Conservation (phyloP, 1,140 invertebrate species). For the Trichonephila inaurata region DNA sequence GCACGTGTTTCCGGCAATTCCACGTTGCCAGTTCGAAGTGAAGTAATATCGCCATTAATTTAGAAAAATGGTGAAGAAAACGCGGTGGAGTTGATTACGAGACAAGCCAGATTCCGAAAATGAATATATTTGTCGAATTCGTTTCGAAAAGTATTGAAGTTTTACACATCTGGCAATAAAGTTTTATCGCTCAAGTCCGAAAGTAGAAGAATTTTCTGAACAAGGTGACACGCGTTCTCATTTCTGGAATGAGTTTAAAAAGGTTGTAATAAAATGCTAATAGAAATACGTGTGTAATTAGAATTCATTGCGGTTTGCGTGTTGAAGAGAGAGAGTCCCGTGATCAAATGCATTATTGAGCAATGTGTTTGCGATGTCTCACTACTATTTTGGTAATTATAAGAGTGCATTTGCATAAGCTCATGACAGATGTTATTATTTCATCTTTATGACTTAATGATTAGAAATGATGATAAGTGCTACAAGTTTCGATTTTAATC, state of each 20-base stretch:
- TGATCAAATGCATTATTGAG: neutral
- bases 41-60: neutral
- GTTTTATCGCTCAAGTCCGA: neutral
- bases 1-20: neutral
- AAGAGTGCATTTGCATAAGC: too few species aligned
- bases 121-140: neutral
- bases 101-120: neutral
- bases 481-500: too few species aligned
- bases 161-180: neutral
- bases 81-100: neutral
- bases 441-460: too few species aligned
- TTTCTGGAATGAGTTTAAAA: slow-evolving; percentile 19
- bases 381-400: too few species aligned
- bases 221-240: too few species aligned
- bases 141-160: neutral
- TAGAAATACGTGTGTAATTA: neutral
- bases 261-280: neutral
- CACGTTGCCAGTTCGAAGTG: neutral
- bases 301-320: neutral
- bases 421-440: too few species aligned
- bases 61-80: slow-evolving; percentile 2
- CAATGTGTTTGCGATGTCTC: too few species aligned
- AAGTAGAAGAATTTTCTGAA: neutral
- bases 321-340: neutral
- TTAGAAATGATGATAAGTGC: too few species aligned